A percentile compares a stretch with the other conserved stretches of the same genome.
Conservation (phyloP, 2,888 invertebrate species). For the Helleia helle region DNA sequence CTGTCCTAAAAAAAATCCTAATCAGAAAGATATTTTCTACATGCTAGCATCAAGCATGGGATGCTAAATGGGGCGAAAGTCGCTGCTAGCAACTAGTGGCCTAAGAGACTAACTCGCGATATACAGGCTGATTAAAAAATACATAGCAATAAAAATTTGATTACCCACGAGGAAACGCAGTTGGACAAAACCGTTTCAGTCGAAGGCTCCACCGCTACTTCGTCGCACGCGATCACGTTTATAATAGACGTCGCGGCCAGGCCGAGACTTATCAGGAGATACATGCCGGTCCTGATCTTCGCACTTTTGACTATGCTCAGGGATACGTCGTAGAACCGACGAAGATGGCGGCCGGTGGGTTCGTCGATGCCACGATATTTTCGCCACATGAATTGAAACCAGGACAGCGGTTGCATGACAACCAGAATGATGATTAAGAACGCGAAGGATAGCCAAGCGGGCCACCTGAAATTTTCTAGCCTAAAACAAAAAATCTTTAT, state of each 20-base stretch:
- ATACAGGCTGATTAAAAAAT: no score
- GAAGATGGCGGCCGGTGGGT: constrained; percentile 68
- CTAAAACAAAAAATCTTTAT: no score
- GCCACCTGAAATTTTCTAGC: constrained; percentile 44
- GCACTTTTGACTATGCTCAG: constrained; percentile 76
- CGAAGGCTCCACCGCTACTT: constrained; percentile 33
- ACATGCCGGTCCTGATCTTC: constrained; percentile 76
- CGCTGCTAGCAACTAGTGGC: no score
- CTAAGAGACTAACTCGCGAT: no score
- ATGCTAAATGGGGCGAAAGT: no score
- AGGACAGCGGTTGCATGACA: constrained; percentile 78
- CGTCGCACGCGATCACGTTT: constrained; percentile 71
- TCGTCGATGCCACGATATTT: constrained; percentile 62
- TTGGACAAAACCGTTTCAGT: constrained; percentile 45
- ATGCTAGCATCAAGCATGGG: no score
- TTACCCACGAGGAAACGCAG: constrained; percentile 69
- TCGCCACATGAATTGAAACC: constrained; percentile 84
- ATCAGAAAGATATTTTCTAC: no score
- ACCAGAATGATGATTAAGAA: constrained; percentile 39
- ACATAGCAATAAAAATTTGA: constrained; percentile 22
- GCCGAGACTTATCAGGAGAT: constrained; percentile 77
- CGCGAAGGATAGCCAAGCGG: constrained; percentile 38
- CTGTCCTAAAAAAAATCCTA: no score
- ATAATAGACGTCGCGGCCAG: constrained; percentile 78
- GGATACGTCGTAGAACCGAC: constrained; percentile 76